phyloP scores from a whole-genome alignment of 2,797 vertebrate genomes.

The Triplophysa bombifrons region DNA sequence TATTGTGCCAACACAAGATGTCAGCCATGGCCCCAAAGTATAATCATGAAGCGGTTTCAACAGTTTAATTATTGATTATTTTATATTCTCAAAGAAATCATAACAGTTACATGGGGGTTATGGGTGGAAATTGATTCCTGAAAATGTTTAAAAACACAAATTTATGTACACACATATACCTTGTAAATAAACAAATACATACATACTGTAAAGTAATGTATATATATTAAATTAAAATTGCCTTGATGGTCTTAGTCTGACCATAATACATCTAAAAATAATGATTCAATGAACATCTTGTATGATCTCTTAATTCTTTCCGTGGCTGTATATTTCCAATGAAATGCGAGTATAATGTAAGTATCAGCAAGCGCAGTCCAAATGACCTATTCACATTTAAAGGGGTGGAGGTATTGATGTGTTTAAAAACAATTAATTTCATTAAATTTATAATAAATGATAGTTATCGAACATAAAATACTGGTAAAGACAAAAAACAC shows the following conservation, averaged over 20 bases:
- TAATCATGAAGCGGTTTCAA: slow-evolving; percentile 17
- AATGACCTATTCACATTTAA: neutral
- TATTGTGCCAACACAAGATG: slow-evolving; percentile 44
- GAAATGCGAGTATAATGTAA: too few relatives aligned
- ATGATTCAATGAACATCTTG: too few relatives aligned
- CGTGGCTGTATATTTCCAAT: too few relatives aligned
- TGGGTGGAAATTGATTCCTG: neutral
- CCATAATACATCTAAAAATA: too few relatives aligned
- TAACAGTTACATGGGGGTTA: neutral
- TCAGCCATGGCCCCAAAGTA: slow-evolving; percentile 24
- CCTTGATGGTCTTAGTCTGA: too few relatives aligned
- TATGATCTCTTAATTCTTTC: too few relatives aligned
- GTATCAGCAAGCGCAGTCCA: too few relatives aligned
- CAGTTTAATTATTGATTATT: neutral
- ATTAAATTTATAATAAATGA: neutral
- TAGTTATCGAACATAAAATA: neutral
- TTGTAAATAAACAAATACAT: neutral
- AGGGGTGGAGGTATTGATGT: too few relatives aligned
- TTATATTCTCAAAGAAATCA: slow-evolving; percentile 2
- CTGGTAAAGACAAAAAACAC: neutral
- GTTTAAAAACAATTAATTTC: too few relatives aligned
- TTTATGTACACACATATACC: neutral
- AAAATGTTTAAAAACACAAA: neutral
- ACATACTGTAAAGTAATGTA: too few relatives aligned
- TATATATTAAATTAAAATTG: too few relatives aligned